phyloP scores from a whole-genome alignment of 1,140 invertebrate genomes.

The Goniozus legneri region DNA sequence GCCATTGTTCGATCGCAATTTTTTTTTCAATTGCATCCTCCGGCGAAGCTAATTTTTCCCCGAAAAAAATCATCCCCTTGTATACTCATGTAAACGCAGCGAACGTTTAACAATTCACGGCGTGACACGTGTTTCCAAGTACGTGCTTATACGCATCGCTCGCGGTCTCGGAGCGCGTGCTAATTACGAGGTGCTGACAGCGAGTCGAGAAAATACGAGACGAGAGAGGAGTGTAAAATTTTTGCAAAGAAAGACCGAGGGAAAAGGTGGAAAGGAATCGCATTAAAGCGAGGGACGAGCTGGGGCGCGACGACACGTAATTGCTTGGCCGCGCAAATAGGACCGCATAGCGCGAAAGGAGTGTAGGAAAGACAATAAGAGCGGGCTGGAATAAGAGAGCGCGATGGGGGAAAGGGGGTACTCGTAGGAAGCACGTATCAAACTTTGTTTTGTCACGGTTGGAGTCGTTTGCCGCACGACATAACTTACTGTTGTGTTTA shows the following conservation, averaged over 20 bases:
- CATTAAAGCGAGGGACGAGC: conserved; percentile 18
- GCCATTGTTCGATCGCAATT: no score
- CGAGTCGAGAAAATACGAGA: conserved; percentile 2
- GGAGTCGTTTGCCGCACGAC: conserved; percentile 42
- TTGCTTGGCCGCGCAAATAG: conserved; percentile 45
- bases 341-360: conserved; percentile 1
- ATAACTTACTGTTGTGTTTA: conserved; percentile 50
- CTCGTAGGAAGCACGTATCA: conserved; percentile 37
- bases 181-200: conserved; percentile 29
- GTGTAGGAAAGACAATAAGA: neutral
- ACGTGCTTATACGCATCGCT: no score
- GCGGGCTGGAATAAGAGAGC: neutral
- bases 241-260: conserved; percentile 7
- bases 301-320: conserved; percentile 31
- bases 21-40: no score
- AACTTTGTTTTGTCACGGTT: conserved; percentile 46
- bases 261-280: conserved; percentile 8
- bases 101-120: no score
- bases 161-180: no score
- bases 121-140: no score
- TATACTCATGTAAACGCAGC: no score
- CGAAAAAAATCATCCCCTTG: no score
- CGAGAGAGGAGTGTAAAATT: neutral
- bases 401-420: conserved; percentile 3
- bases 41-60: no score